phyloP scores from a whole-genome alignment of 2,888 invertebrate species.

The Pterostichus madidus region DNA sequence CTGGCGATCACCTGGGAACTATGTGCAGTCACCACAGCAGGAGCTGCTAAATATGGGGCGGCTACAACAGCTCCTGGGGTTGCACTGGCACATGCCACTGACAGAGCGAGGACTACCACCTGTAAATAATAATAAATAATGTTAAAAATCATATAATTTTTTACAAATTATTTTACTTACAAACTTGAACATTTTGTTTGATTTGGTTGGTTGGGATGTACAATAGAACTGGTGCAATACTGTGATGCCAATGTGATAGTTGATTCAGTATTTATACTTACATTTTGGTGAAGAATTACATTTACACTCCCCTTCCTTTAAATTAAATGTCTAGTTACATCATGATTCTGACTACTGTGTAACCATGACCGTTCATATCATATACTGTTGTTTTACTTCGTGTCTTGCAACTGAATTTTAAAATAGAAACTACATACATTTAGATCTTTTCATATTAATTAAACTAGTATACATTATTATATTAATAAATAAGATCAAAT shows the following conservation, averaged over 20 bases:
- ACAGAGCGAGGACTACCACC: slow-evolving; percentile 59
- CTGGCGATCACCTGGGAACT: slow-evolving; percentile 83
- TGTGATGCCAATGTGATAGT: slow-evolving; percentile 33
- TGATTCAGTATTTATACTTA: slow-evolving; percentile 39
- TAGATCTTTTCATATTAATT: too few relatives aligned
- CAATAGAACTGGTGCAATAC: slow-evolving; percentile 14
- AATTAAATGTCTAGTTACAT: slow-evolving; percentile 11
- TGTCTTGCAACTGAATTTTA: not conserved
- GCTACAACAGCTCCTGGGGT: slow-evolving; percentile 74
- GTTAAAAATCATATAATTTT: not conserved
- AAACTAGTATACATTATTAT: too few relatives aligned
- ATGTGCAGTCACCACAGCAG: slow-evolving; percentile 81
- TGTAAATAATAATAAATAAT: not conserved
- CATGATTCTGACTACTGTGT: not conserved
- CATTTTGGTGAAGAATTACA: slow-evolving; percentile 25
- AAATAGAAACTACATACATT: not conserved
- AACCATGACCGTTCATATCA: slow-evolving; percentile 34
- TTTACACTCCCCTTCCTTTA: not conserved
- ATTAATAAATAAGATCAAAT: too few relatives aligned
- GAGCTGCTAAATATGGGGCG: slow-evolving; percentile 70
- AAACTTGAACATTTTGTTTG: slow-evolving; percentile 70
- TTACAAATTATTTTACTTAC: slow-evolving; percentile 67
- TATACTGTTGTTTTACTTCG: not conserved
- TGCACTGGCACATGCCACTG: slow-evolving; percentile 70
- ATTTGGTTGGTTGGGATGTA: slow-evolving; percentile 33